These are phyloP conservation scores for Rhagium mordax DNA, from an alignment of 2,888 invertebrate species.

Conservation along the genomic window DNA sequence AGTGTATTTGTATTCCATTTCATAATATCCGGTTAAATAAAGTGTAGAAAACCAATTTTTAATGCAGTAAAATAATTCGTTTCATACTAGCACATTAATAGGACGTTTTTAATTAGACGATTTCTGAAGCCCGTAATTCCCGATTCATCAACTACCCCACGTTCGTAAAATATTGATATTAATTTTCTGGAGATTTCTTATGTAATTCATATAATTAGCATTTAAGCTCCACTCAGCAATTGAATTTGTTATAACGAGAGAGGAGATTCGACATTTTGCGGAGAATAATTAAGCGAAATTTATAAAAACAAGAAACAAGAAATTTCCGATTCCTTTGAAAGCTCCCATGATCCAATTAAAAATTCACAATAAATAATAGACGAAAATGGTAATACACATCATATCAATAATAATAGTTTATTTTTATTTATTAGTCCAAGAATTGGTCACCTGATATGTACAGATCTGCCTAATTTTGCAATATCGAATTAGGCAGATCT, in stretches of 20 bases:
- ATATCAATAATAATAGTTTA: neutral
- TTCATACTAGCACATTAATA: too few species aligned
- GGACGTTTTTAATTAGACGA: too few species aligned
- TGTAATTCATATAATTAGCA: neutral
- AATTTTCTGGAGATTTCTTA: neutral
- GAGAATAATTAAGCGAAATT: neutral
- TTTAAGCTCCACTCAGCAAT: neutral
- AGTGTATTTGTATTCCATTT: too few species aligned
- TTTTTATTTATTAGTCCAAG: too few species aligned
- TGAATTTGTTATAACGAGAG: neutral
- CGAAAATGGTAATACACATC: neutral
- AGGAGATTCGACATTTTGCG: neutral
- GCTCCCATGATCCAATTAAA: neutral
- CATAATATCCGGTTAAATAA: too few species aligned
- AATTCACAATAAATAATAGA: neutral
- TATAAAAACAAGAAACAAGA: neutral
- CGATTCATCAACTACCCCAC: neutral
- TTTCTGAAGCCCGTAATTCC: too few species aligned
- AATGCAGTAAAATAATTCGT: too few species aligned
- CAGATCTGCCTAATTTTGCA: too few species aligned
- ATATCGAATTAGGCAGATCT: too few species aligned
- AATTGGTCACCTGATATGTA: too few species aligned
- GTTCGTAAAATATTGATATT: conserved; percentile 3
- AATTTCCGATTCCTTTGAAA: neutral
- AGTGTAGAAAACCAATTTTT: too few species aligned